phyloP scores from a whole-genome alignment of 2,888 invertebrate genomes.

The Drosophila gaucha region DNA sequence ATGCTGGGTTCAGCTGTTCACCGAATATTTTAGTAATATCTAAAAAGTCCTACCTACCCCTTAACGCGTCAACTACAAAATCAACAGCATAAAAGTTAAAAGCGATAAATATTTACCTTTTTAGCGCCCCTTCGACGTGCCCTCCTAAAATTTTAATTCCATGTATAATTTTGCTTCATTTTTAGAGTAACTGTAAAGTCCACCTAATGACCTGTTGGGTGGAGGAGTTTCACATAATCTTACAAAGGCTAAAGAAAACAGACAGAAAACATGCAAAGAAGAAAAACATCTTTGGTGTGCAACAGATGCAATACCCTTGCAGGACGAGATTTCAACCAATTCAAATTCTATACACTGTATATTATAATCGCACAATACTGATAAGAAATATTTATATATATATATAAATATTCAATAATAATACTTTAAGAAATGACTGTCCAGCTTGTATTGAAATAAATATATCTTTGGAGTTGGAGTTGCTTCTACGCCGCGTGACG shows the following conservation, averaged over 20 bases:
- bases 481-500: no score
- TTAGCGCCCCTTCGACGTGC: constrained; percentile 11
- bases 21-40: constrained; percentile 57
- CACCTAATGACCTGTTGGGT: constrained; percentile 82
- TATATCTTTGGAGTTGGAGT: not conserved
- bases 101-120: constrained; percentile 51
- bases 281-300: no score
- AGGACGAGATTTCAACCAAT: not conserved
- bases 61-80: constrained; percentile 22
- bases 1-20: constrained; percentile 66
- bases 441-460: not conserved
- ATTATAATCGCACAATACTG: no score
- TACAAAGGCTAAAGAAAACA: constrained; percentile 1
- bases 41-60: constrained; percentile 42
- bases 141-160: constrained; percentile 38
- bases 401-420: not conserved
- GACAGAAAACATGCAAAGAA: no score
- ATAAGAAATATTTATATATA: not conserved
- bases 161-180: constrained; percentile 51
- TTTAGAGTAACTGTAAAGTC: constrained; percentile 80
- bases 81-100: constrained; percentile 48
- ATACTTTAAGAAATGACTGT: not conserved
- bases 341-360: no score
- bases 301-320: not conserved
- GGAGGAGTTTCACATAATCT: constrained; percentile 19